phyloP scores from a whole-genome alignment of 2,888 invertebrate genomes.

The Hirtodrosophila cameraria region DNA sequence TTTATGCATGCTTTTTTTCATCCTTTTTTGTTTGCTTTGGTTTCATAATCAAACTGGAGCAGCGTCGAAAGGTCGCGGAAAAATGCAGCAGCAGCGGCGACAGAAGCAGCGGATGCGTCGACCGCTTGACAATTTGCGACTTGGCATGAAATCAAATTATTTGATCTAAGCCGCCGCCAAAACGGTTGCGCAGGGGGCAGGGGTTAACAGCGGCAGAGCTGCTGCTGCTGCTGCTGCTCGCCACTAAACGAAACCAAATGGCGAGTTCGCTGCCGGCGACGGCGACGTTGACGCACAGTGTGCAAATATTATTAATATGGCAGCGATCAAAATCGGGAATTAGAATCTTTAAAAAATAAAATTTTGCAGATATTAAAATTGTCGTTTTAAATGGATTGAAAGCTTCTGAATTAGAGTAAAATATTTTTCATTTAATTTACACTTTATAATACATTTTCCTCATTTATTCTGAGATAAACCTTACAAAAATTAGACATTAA shows the following conservation, averaged over 20 bases:
- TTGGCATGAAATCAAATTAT: conserved; percentile 82
- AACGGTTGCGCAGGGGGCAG: conserved; percentile 1
- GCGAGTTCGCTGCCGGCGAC: conserved; percentile 46
- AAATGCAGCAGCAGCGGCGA: conserved; percentile 50
- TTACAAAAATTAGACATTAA: too few relatives aligned
- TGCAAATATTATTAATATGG: too few relatives aligned
- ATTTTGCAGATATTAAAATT: too few relatives aligned
- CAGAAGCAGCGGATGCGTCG: conserved; percentile 63
- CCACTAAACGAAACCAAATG: conserved; percentile 82
- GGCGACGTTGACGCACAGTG: neutral
- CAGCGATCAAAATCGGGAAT: too few relatives aligned
- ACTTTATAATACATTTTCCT: too few relatives aligned
- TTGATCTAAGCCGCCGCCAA: conserved; percentile 80
- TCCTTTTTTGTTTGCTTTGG: conserved; percentile 17
- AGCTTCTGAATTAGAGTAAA: too few relatives aligned
- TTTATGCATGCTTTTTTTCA: conserved; percentile 11
- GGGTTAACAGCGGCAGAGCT: conserved; percentile 12
- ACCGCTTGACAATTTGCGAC: conserved; percentile 81
- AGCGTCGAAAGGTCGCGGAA: conserved; percentile 42
- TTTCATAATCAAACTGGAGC: conserved; percentile 69
- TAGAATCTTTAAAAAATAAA: too few relatives aligned
- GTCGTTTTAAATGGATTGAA: too few relatives aligned
- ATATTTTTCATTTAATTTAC: too few relatives aligned
- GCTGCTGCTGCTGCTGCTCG: conserved; percentile 23
- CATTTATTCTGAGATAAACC: too few relatives aligned